These are phyloP conservation scores for Brienomyrus longianalis DNA, from an alignment of 2,113 vertebrate species.

Conservation along the genomic window DNA sequence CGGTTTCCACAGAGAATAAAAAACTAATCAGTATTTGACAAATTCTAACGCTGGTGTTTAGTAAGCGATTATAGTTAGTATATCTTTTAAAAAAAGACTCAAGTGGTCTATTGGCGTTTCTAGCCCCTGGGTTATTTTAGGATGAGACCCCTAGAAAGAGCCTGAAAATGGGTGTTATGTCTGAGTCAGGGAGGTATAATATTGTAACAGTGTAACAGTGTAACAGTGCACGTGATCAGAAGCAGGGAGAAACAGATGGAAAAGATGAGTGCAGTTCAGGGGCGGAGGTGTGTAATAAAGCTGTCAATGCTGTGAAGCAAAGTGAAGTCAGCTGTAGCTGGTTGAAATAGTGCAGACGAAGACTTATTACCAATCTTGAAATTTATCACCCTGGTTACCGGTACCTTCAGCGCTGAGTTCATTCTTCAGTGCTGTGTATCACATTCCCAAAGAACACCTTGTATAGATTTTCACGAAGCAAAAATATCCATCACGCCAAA, in stretches of 20 bases:
- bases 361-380: constrained; percentile 13
- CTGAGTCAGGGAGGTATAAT: not conserved
- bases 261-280: not conserved
- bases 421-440: not conserved
- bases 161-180: not conserved
- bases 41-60: not conserved
- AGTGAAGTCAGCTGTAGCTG: not conserved
- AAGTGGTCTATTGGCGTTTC: not conserved
- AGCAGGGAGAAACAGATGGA: not conserved
- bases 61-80: not conserved
- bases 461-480: not conserved
- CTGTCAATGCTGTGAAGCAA: constrained; percentile 6
- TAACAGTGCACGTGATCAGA: not conserved
- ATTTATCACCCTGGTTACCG: constrained; percentile 14
- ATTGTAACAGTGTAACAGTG: not conserved
- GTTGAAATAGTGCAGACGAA: not conserved
- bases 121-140: not conserved
- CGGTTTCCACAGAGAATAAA: not conserved
- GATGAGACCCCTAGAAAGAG: not conserved
- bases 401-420: not conserved
- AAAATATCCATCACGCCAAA: not conserved
- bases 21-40: not conserved
- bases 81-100: not conserved
- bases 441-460: constrained; percentile 3
- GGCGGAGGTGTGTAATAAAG: not conserved